These are phyloP conservation scores for Limenitis camilla DNA, from an alignment of 2,888 invertebrate species.

Conservation along the genomic window DNA sequence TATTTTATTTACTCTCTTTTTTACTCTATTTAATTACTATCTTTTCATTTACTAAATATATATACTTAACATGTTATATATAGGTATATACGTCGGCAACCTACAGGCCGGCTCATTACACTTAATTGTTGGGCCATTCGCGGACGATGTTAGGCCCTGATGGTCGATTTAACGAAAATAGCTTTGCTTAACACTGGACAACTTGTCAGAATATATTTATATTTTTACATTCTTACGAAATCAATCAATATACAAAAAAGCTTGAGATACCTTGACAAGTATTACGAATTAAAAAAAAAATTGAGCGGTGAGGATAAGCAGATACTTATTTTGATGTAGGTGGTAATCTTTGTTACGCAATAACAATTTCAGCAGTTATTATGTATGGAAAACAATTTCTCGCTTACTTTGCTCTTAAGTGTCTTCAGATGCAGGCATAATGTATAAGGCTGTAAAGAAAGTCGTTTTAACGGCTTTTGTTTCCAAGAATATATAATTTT, in stretches of 20 bases:
- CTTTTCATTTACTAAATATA: background rate
- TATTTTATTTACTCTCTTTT: no score
- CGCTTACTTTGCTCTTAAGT: constrained; percentile 62
- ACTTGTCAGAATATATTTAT: constrained; percentile 48
- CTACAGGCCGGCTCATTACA: constrained; percentile 61
- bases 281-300: no score
- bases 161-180: constrained; percentile 54
- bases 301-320: no score
- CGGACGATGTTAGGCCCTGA: constrained; percentile 55
- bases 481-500: constrained; percentile 60
- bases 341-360: background rate
- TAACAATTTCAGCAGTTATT: constrained; percentile 8
- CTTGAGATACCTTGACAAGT: no score
- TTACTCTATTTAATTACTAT: no score
- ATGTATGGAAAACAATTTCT: constrained; percentile 58
- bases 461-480: constrained; percentile 60
- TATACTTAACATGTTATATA: constrained; percentile 16
- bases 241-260: no score
- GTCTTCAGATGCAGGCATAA: constrained; percentile 51
- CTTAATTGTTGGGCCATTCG: constrained; percentile 72
- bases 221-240: no score
- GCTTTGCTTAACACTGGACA: constrained; percentile 47
- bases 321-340: no score
- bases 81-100: constrained; percentile 39
- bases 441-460: constrained; percentile 58